phyloP scores from a whole-genome alignment of 92 coral and sea anemone genomes.

The Zoanthus sociatus region DNA sequence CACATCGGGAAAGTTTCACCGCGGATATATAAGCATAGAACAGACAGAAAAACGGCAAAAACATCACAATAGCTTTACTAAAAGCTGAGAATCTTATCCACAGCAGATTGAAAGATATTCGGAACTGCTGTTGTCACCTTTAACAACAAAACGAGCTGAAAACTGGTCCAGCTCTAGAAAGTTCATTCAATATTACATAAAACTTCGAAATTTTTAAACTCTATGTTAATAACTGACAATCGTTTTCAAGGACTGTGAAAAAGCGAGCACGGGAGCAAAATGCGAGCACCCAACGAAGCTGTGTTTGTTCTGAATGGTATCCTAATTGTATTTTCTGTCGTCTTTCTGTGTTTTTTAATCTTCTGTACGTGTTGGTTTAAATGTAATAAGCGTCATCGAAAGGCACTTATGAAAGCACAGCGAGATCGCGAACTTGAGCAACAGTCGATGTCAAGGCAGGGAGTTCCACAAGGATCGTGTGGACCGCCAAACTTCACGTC shows the following conservation, averaged over 20 bases:
- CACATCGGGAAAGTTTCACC: too few species aligned
- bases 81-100: not conserved
- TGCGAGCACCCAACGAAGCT: conserved; percentile 27
- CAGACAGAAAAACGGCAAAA: too few species aligned
- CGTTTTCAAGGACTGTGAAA: not conserved
- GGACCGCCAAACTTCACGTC: conserved; percentile 17
- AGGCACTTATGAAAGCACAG: conserved; percentile 14
- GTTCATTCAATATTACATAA: not conserved
- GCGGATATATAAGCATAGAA: too few species aligned
- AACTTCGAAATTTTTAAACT: not conserved
- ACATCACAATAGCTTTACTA: not conserved
- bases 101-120: not conserved
- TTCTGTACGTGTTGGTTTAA: conserved; percentile 45
- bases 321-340: conserved; percentile 22
- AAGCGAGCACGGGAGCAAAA: not conserved
- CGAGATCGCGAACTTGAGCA: not conserved
- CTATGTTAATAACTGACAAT: not conserved
- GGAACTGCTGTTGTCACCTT: not conserved
- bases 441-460: not conserved
- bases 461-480: not conserved
- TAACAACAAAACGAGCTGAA: too few species aligned
- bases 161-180: not conserved
- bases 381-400: conserved; percentile 45
- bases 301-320: conserved; percentile 43
- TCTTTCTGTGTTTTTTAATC: conserved; percentile 33